phyloP scores from a whole-genome alignment of 1,140 invertebrate species.

The Drosophila biarmipes region DNA sequence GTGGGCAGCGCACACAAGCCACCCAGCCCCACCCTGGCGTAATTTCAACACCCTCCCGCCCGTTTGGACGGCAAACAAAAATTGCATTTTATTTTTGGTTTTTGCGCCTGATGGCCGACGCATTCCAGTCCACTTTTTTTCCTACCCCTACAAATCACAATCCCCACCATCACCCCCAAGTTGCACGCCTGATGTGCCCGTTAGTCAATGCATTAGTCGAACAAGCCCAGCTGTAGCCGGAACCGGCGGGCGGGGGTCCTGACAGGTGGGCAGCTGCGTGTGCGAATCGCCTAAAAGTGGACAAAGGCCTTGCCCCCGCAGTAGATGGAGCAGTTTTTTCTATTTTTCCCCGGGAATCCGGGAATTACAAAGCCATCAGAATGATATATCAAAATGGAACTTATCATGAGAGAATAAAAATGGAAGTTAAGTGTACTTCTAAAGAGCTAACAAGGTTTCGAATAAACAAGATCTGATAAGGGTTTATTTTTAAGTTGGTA shows the following conservation, averaged over 20 bases:
- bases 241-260: too few species aligned
- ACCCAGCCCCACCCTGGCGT: constrained; percentile 38
- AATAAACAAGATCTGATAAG: too few species aligned
- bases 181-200: constrained; percentile 57
- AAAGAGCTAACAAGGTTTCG: too few species aligned
- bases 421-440: too few species aligned
- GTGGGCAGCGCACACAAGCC: background rate
- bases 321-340: constrained; percentile 29
- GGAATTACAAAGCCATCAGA: background rate
- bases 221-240: constrained; percentile 10
- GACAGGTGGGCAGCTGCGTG: constrained; percentile 9
- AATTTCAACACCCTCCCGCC: constrained; percentile 74
- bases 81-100: constrained; percentile 81
- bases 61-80: constrained; percentile 65
- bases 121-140: constrained; percentile 35
- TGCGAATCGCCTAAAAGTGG: constrained; percentile 39
- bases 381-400: background rate
- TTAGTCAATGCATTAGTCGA: constrained; percentile 76
- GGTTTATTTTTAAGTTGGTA: too few species aligned
- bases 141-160: constrained; percentile 47
- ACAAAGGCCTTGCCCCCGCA: constrained; percentile 39
- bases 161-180: constrained; percentile 8
- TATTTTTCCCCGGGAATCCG: constrained; percentile 1
- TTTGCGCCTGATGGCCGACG: constrained; percentile 52
- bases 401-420: too few species aligned